Base-by-base conservation (phyloP, 2,888 invertebrate genomes). In the Pyrrhosoma nymphula region DNA sequence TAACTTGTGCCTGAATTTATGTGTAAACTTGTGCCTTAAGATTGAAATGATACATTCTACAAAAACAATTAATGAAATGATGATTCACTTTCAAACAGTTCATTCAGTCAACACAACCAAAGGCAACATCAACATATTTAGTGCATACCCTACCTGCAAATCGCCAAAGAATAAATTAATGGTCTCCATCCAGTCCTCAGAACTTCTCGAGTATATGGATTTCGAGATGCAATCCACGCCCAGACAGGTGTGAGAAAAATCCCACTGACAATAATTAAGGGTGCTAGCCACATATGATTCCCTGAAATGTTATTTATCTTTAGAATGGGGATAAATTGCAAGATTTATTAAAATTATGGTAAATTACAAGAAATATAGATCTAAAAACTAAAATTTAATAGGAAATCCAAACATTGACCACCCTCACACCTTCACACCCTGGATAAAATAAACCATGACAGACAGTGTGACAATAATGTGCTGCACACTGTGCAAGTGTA, bases 131-230 rank as follows among this genome's bases (percentile, higher is more conserved):
- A 47, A 95, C 95, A 69, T 26, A 95, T 60, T 69, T 69, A 23
- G 26, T 1, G 12, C 2, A n/a, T 88, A 88, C 95, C 90, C 96
- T 95, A 97, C 98, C 98, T 98, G 97, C 99, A 99, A 96, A 99
- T 99, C 95, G 99, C 97, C 99, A 99, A 99, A 39, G 99, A 99
- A 96, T 98, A 98, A 96, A 99, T 98, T 95, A 99, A 99, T 91
- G 99, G 99, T 82, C 98, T 98, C 99, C 99, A 99, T 30, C 99
- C 99, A 96, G 98, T 98, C 97, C 98, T 98, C 95, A 99, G 97
- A 60, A 99, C 99, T 97, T 98, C 98, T 96, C 97, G 97, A 55
- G 99, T 98, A 96, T 98, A 98, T 95, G 98, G 97, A 97, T 99
- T 99, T 96, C 98, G 98, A 96, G 98, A 98, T 90, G 99, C 98